Evolutionary conservation across 2,888 invertebrate genomes (phyloP).

Genomic region (Azorinus chamasolen): DNA sequence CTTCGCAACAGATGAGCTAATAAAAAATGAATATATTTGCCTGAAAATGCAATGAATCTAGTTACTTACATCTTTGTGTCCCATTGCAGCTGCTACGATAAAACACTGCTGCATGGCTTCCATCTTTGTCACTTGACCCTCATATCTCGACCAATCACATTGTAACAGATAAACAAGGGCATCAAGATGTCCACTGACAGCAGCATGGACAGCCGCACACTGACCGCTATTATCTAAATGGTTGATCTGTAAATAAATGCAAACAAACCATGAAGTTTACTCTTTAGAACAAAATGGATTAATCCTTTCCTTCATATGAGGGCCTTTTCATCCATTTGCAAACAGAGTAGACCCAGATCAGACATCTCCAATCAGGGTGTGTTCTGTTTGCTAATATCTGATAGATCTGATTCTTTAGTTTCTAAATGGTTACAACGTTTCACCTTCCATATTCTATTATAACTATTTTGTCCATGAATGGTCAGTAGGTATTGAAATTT

Average conservation of each 20-base stretch:
- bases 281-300: not conserved
- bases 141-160: conserved; percentile 91
- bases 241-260: conserved; percentile 80
- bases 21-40: no score
- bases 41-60: not conserved
- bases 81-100: conserved; percentile 95
- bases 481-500: no score
- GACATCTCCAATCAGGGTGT: no score
- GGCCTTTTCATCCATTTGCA: no score
- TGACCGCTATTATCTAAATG: conserved; percentile 84
- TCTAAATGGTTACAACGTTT: no score
- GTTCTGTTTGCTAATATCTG: no score
- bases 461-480: no score
- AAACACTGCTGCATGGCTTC: conserved; percentile 96
- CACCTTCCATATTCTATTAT: no score
- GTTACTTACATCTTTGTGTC: conserved; percentile 90
- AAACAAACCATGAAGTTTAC: no score
- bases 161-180: conserved; percentile 95
- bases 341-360: no score
- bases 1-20: no score
- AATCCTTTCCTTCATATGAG: not conserved
- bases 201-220: conserved; percentile 95
- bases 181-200: conserved; percentile 94
- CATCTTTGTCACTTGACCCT: conserved; percentile 84
- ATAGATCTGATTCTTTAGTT: no score